Base-by-base conservation (phyloP, 2,797 vertebrate genomes). In the Diceros bicornis region DNA sequence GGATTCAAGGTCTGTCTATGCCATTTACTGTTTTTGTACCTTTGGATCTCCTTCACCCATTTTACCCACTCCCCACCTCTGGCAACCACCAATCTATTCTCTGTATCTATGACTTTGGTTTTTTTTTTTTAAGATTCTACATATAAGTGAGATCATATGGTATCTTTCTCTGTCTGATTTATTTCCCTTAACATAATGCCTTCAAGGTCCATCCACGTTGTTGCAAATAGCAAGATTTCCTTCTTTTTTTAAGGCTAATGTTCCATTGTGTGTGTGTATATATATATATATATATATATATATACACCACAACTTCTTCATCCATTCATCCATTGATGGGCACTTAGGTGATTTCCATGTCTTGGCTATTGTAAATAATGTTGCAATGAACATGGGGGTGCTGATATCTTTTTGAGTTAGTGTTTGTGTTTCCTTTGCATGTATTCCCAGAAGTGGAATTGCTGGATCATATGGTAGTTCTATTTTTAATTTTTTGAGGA, bases 401-500 rank as follows among this genome's bases (percentile, higher is more conserved):
- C 9, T 37, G 32, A 17, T 89, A 75, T 32, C 59, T 89, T 55
- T 94, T 57, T 9, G 32, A 61, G 21, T 62, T 47, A 89, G 69
- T 57, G 34, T 64, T 89, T 89, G 68, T 18, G 47, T 75, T 66
- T 83, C 20, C 37, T 68, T 84, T 90, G 37, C 25, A 59, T 75
- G 68, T 72, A 83, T 59, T 37, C 23, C 6, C 61, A 50, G 50
- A 90, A 20, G 37, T 68, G 23, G 61, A 75, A 83, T 47, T 83
- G 23, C 71, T 93, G 61, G 16, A 21, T 77, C 34, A 14, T 68
- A 57, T 32, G 37, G 37, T 29, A 59, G 32, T 47, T 89, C 37
- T 75, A 20, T 34, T 94, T 94, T 66, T 83, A 75, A 47, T 29
- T 82, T 79, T 75, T n/a, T 91, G 29, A 71, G 75, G 23, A 47